A percentile compares a stretch with the other conserved stretches of the same genome.
phyloP scores from a whole-genome alignment of 2,113 vertebrate genomes.

The Zosterops lateralis region DNA sequence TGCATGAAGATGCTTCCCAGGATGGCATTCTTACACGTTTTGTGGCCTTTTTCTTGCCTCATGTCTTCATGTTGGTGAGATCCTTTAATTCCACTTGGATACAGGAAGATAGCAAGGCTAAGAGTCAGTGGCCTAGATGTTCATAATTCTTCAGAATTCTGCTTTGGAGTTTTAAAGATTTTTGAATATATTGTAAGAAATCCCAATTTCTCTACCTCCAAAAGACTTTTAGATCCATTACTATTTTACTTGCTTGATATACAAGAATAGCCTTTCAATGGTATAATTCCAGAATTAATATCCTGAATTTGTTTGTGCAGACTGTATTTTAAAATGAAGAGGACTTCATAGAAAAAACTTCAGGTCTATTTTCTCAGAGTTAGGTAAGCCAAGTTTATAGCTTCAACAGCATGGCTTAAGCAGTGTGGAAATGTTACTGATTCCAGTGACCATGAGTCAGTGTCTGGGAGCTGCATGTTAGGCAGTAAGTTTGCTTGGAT shows the following conservation, averaged over 20 bases:
- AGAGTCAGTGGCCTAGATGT: not conserved
- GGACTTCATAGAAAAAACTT: not conserved
- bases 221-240: not conserved
- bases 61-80: not conserved
- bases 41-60: not conserved
- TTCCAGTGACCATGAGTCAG: not conserved
- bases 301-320: not conserved
- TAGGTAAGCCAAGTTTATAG: not conserved
- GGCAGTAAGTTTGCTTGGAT: not conserved
- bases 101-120: not conserved
- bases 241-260: not conserved
- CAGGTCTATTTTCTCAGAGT: not conserved
- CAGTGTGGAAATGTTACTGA: not conserved
- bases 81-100: not conserved
- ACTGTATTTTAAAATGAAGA: not conserved
- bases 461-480: not conserved
- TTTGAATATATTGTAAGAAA: not conserved
- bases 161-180: not conserved
- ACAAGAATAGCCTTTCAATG: not conserved
- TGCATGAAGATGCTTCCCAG: not conserved
- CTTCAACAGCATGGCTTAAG: not conserved
- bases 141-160: not conserved
- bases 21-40: not conserved
- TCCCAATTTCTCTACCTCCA: not conserved
- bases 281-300: not conserved